Evolutionary conservation across 2,113 vertebrate genomes (phyloP).

Genomic region (Psophia crepitans): DNA sequence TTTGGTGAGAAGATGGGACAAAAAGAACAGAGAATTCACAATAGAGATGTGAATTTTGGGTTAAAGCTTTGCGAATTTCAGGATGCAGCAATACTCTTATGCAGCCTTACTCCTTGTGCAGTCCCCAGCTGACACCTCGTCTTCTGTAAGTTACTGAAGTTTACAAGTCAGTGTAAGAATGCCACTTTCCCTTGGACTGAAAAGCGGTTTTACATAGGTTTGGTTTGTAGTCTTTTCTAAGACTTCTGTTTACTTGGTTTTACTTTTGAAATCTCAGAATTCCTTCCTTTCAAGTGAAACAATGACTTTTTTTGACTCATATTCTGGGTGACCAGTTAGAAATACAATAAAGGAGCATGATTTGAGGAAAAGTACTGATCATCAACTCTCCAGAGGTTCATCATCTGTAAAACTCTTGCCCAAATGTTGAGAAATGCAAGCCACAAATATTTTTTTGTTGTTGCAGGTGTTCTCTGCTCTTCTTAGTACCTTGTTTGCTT

Average conservation of each 20-base stretch:
- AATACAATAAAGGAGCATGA: neutral
- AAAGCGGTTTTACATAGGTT: neutral
- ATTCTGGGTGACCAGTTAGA: neutral
- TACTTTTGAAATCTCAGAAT: neutral
- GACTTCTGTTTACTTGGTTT: neutral
- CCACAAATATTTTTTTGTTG: accelerated
- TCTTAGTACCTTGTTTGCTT: neutral
- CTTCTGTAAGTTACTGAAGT: neutral
- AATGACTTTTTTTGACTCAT: neutral
- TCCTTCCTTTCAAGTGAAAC: neutral
- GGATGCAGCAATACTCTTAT: neutral
- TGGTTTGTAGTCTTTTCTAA: neutral
- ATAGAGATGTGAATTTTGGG: neutral
- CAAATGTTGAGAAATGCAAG: neutral
- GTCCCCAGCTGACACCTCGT: neutral
- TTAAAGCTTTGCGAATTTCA: neutral
- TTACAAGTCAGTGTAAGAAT: neutral
- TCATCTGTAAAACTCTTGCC: neutral
- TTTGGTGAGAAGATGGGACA: neutral
- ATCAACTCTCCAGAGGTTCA: neutral
- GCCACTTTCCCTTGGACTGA: neutral
- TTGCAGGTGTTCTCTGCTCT: neutral
- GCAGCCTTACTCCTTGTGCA: neutral
- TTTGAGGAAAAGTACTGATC: neutral
- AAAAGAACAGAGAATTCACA: neutral